Evolutionary conservation across 2,797 vertebrate genomes (phyloP).

Genomic region (Hoplostethus mediterraneus): DNA sequence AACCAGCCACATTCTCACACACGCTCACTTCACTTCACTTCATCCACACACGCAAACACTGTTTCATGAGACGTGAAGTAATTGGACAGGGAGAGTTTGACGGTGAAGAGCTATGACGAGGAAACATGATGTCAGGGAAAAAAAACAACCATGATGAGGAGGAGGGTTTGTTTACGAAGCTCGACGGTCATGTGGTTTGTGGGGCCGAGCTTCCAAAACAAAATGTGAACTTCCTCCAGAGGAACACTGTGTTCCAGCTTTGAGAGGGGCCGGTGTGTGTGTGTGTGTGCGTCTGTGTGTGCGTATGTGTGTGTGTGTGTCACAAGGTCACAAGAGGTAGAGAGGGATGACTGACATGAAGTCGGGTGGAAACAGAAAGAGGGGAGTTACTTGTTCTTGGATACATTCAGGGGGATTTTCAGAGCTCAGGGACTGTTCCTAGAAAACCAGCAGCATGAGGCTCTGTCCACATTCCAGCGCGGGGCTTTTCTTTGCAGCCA

Average conservation of each 20-base stretch:
- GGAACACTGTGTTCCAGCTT: constrained; percentile 68
- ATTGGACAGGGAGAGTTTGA: not conserved
- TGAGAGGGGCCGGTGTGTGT: constrained; percentile 23
- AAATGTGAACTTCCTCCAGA: constrained; percentile 55
- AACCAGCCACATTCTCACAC: too few species aligned
- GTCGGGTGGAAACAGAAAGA: not conserved
- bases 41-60: not conserved
- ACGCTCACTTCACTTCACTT: not conserved
- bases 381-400: constrained; percentile 30
- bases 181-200: constrained; percentile 22
- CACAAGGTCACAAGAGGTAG: constrained; percentile 28
- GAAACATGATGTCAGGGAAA: constrained; percentile 17
- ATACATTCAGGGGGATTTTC: constrained; percentile 27
- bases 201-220: constrained; percentile 36
- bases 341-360: constrained; percentile 24
- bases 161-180: constrained; percentile 49
- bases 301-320: constrained; percentile 23
- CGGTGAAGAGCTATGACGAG: not conserved
- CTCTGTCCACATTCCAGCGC: constrained; percentile 41
- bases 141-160: not conserved
- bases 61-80: constrained; percentile 5
- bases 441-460: constrained; percentile 50
- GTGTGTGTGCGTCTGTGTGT: constrained; percentile 35
- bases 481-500: constrained; percentile 48
- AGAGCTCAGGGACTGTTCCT: constrained; percentile 64